Percentiles rank a stretch among this genome's conserved stretches.
Conservation (phyloP, 2,113 vertebrate genomes). For the Onychostruthus taczanowskii region DNA sequence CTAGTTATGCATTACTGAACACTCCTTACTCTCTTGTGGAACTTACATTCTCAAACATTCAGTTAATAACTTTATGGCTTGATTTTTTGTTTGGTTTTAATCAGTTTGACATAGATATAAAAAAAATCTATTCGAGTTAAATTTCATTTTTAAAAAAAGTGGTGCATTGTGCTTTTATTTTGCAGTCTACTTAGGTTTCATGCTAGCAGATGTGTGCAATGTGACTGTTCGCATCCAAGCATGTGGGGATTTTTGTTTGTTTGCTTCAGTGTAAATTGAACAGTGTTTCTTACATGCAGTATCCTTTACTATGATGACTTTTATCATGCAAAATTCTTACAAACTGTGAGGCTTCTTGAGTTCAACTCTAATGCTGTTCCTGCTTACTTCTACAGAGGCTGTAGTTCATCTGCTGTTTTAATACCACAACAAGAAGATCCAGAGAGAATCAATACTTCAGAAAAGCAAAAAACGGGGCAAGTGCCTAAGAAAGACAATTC, state of each 20-base stretch:
- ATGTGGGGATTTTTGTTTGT: background rate
- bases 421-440: slow-evolving; percentile 88
- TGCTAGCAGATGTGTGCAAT: background rate
- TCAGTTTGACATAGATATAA: background rate
- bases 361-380: slow-evolving; percentile 42
- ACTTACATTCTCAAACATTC: background rate
- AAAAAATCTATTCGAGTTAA: background rate
- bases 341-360: background rate
- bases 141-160: background rate
- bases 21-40: slow-evolving; percentile 5
- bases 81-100: background rate
- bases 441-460: slow-evolving; percentile 89
- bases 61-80: background rate
- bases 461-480: slow-evolving; percentile 87
- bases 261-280: background rate
- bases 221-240: background rate
- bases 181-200: background rate
- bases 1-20: slow-evolving; percentile 56
- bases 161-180: background rate
- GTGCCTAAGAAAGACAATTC: slow-evolving; percentile 90
- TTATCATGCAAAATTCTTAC: background rate
- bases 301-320: background rate
- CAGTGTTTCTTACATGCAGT: background rate
- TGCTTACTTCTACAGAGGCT: slow-evolving; percentile 82
- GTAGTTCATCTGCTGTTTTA: slow-evolving; percentile 88